phyloP scores from a whole-genome alignment of 2,113 vertebrate species.

The Brevimyrus niger region DNA sequence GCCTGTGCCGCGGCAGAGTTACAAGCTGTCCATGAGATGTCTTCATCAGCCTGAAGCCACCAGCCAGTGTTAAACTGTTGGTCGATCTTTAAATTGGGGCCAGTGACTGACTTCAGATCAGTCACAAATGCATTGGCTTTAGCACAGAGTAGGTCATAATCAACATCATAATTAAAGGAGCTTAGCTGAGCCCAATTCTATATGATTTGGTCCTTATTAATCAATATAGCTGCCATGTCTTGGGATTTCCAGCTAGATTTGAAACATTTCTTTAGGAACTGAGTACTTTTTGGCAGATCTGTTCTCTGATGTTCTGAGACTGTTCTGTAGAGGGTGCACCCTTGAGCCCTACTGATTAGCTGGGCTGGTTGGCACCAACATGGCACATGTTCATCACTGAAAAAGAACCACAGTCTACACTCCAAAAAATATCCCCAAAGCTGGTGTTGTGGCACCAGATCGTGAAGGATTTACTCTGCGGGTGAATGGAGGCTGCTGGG shows the following conservation, averaged over 20 bases:
- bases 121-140: neutral
- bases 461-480: neutral
- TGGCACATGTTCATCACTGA: neutral
- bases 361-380: neutral
- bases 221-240: neutral
- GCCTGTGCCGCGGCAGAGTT: neutral
- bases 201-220: neutral
- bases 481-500: neutral
- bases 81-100: neutral
- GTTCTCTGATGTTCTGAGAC: neutral
- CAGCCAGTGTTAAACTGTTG: neutral
- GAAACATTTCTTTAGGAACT: neutral
- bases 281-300: neutral
- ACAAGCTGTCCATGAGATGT: neutral
- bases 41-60: neutral
- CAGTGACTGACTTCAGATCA: neutral
- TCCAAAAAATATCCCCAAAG: neutral
- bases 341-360: neutral
- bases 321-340: neutral
- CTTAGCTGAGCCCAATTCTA: neutral
- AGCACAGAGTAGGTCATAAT: neutral
- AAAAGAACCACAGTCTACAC: neutral
- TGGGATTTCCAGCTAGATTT: neutral
- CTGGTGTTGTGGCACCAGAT: neutral
- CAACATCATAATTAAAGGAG: neutral